A percentile compares a stretch with the other conserved stretches of the same genome.
phyloP scores from a whole-genome alignment of 2,888 invertebrate species.

The Drosophila quinaria region DNA sequence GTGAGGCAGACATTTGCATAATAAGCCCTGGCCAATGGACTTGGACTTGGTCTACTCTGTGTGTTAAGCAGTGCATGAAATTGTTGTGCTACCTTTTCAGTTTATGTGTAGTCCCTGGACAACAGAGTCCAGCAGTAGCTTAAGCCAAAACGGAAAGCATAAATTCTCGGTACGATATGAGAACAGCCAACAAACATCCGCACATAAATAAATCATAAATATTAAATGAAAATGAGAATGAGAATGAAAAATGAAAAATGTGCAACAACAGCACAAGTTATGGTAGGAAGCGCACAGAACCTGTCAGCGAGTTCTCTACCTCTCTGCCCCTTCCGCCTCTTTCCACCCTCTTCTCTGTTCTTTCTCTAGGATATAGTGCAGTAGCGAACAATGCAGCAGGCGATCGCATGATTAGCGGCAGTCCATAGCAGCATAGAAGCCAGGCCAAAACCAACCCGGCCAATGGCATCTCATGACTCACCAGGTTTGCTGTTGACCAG shows the following conservation, averaged over 20 bases:
- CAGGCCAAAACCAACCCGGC: constrained; percentile 4
- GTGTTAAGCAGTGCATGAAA: constrained; percentile 75
- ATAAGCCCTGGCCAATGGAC: constrained; percentile 60
- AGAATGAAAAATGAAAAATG: constrained; percentile 64
- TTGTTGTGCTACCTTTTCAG: constrained; percentile 65
- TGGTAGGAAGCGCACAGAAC: constrained; percentile 74
- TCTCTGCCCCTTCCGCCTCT: too few species aligned
- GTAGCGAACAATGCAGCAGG: constrained; percentile 57
- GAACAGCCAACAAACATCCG: constrained; percentile 79
- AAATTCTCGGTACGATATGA: constrained; percentile 77
- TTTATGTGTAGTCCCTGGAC: not conserved
- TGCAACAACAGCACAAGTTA: constrained; percentile 51
- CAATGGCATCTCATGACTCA: constrained; percentile 32
- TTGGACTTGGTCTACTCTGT: constrained; percentile 35
- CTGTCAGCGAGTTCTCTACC: constrained; percentile 65
- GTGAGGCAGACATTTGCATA: constrained; percentile 70
- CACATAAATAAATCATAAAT: constrained; percentile 82
- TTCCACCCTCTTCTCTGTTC: not conserved
- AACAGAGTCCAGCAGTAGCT: constrained; percentile 26
- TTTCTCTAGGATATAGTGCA: constrained; percentile 49
- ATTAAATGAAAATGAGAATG: constrained; percentile 76
- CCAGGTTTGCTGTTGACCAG: constrained; percentile 16
- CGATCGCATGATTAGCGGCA: constrained; percentile 79
- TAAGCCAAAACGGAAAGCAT: constrained; percentile 78
- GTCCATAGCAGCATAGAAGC: constrained; percentile 38